Evolutionary conservation across 2,888 invertebrate species (phyloP).

Genomic region (Eupithecia exiguata): DNA sequence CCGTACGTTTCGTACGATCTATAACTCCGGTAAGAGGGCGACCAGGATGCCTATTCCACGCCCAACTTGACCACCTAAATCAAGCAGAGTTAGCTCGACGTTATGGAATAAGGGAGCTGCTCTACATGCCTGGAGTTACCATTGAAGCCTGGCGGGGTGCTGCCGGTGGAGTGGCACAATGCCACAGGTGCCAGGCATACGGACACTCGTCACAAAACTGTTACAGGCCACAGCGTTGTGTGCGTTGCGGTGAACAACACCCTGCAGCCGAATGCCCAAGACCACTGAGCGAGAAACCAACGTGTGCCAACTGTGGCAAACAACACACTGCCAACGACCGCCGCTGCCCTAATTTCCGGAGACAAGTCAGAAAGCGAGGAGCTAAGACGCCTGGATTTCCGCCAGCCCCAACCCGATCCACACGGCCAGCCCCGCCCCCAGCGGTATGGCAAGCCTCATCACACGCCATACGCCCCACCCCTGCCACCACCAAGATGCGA

Average conservation of each 20-base stretch:
- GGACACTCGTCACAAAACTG: neutral
- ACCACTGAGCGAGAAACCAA: too few relatives aligned
- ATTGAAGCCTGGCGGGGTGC: neutral
- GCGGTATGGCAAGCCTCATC: too few relatives aligned
- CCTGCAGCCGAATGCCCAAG: neutral
- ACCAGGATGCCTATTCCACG: neutral
- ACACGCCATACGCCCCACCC: too few relatives aligned
- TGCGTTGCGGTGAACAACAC: neutral
- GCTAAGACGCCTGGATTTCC: too few relatives aligned
- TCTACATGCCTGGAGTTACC: neutral
- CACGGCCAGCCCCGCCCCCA: too few relatives aligned
- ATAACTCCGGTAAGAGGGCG: neutral
- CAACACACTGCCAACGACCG: too few relatives aligned
- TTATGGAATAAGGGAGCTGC: neutral
- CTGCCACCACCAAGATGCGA: too few relatives aligned
- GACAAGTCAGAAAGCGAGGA: too few relatives aligned
- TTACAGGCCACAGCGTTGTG: neutral
- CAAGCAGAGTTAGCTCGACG: neutral
- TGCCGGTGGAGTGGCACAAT: neutral
- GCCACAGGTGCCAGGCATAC: neutral
- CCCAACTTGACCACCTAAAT: neutral
- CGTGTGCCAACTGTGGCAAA: too few relatives aligned
- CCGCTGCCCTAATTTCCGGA: too few relatives aligned
- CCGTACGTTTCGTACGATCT: too few relatives aligned
- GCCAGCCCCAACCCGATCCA: too few relatives aligned